Conservation (phyloP, 92 coral and sea anemone species). For the Hydrozoanthus gracilis region DNA sequence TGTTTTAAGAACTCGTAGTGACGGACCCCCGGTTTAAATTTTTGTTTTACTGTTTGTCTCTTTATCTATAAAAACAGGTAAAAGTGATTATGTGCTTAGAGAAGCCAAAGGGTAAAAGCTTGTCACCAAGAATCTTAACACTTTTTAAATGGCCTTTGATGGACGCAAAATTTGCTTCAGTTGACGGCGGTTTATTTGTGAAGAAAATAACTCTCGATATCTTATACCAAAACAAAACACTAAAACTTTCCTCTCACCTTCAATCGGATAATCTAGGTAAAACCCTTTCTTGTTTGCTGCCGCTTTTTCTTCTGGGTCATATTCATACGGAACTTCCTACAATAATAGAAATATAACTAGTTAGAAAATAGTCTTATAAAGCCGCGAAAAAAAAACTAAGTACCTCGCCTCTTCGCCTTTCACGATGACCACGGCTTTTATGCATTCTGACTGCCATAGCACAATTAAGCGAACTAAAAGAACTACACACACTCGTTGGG, state of each 20-base stretch:
- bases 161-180: neutral
- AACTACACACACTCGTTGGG: conserved; percentile 30
- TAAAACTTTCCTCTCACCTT: conserved; percentile 67
- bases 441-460: conserved; percentile 14
- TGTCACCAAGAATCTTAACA: conserved; percentile 11
- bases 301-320: conserved; percentile 18
- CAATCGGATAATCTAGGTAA: conserved; percentile 87
- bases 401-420: conserved; percentile 24
- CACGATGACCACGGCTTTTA: neutral
- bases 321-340: conserved; percentile 41
- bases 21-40: neutral
- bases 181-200: neutral
- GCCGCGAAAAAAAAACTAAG: neutral
- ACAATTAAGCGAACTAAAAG: conserved; percentile 9
- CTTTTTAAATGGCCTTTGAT: neutral
- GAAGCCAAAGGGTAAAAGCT: neutral
- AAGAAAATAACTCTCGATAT: neutral
- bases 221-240: neutral
- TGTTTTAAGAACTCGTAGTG: no score
- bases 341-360: neutral
- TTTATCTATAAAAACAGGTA: neutral
- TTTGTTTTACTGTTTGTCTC: neutral
- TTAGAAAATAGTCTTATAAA: neutral
- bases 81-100: neutral
- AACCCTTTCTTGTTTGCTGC: conserved; percentile 61